A percentile compares a stretch with the other conserved stretches of the same genome.
Conservation (phyloP, 2,797 vertebrate genomes). For the Euthynnus affinis region DNA sequence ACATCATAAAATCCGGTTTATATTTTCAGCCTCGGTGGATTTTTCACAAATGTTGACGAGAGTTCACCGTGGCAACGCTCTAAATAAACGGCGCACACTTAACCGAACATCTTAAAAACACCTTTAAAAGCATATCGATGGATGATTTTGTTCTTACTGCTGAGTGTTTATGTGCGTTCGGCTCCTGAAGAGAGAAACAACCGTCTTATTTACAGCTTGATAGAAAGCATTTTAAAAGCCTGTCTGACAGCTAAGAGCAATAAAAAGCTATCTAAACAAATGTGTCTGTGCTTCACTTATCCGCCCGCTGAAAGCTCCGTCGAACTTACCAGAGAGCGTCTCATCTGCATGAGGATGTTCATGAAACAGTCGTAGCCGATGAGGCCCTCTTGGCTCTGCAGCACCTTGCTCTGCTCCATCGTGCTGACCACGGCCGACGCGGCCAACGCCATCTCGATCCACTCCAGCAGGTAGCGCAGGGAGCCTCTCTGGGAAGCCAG, state of each 20-base stretch:
- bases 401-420: conserved; percentile 90
- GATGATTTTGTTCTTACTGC: too few species aligned
- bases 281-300: not conserved
- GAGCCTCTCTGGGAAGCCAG: conserved; percentile 96
- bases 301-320: not conserved
- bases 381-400: conserved; percentile 91
- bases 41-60: not conserved
- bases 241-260: not conserved
- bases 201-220: not conserved
- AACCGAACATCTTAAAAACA: not conserved
- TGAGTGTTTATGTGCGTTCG: too few species aligned
- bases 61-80: not conserved
- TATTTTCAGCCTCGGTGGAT: not conserved
- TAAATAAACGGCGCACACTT: too few species aligned
- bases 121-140: too few species aligned
- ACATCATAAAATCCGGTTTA: not conserved
- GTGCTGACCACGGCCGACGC: conserved; percentile 92
- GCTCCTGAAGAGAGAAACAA: too few species aligned
- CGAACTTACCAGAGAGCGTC: conserved; percentile 95
- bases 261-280: not conserved
- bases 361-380: conserved; percentile 99
- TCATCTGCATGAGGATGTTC: conserved; percentile 97
- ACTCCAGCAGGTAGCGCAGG: conserved; percentile 95
- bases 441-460: conserved; percentile 98
- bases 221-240: not conserved